Evolutionary conservation across 1,140 invertebrate species (phyloP).

Genomic region (Apis florea): DNA sequence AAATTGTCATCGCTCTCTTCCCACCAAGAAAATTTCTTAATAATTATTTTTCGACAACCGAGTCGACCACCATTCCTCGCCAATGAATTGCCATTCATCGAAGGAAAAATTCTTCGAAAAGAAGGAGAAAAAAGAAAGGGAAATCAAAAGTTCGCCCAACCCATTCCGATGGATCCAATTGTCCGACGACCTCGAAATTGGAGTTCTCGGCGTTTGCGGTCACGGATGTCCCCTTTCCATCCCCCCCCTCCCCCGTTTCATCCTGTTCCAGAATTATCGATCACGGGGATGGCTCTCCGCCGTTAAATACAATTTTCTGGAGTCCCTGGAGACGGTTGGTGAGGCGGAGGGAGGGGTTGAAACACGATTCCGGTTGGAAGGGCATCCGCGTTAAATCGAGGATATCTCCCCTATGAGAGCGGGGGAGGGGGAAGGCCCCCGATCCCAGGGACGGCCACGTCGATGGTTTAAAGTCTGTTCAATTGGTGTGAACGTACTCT

Average conservation of each 20-base stretch:
- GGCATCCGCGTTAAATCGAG: slow-evolving; percentile 31
- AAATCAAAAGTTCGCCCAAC: too few relatives aligned
- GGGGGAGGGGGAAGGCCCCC: too few relatives aligned
- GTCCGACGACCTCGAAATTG: background rate
- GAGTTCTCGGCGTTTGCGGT: background rate
- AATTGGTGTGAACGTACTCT: slow-evolving; percentile 50
- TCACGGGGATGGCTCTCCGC: background rate
- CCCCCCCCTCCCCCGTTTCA: background rate
- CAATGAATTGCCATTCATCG: too few relatives aligned
- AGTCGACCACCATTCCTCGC: too few relatives aligned
- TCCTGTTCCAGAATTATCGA: slow-evolving; percentile 12
- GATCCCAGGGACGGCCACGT: background rate
- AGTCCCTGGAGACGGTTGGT: background rate
- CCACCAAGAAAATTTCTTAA: too few relatives aligned
- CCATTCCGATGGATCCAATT: background rate
- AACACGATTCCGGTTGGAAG: background rate
- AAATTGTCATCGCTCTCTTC: too few relatives aligned
- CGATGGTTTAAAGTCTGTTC: slow-evolving; percentile 31
- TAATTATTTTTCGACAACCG: too few relatives aligned
- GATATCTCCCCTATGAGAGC: background rate
- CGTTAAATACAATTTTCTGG: slow-evolving; percentile 34
- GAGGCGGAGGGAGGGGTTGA: background rate
- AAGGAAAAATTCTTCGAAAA: too few relatives aligned
- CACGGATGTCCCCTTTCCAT: background rate
- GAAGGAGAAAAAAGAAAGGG: too few relatives aligned